Conservation (phyloP, 2,888 invertebrate genomes). For the Himalopsyche kuldschensis region DNA sequence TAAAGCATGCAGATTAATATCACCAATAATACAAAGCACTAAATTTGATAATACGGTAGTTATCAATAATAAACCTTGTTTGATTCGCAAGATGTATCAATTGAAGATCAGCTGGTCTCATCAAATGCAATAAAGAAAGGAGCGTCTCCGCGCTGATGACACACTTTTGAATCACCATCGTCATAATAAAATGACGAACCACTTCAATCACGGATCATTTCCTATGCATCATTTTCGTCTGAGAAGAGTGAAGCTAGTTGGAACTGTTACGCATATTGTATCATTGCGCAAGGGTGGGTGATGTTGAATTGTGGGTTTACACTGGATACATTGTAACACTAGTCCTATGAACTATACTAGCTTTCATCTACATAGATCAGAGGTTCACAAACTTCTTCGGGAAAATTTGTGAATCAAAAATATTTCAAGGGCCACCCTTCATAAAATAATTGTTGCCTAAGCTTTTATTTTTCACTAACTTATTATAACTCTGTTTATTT, state of each 20-base stretch:
- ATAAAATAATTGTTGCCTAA: too few relatives aligned
- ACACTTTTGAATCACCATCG: conserved; percentile 22
- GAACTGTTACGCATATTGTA: background rate
- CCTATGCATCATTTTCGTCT: background rate
- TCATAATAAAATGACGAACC: background rate
- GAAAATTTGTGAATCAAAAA: too few relatives aligned
- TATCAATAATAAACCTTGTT: background rate
- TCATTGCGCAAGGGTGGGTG: background rate
- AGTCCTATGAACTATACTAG: too few relatives aligned
- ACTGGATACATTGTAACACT: background rate
- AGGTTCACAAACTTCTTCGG: too few relatives aligned
- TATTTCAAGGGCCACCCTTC: too few relatives aligned
- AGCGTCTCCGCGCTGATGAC: conserved; percentile 15
- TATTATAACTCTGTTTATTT: too few relatives aligned
- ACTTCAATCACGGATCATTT: background rate
- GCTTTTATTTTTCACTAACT: too few relatives aligned
- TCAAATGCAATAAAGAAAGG: conserved; percentile 12
- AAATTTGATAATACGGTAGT: too few relatives aligned
- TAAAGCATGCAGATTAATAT: too few relatives aligned
- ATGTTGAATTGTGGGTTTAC: background rate
- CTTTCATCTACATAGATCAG: too few relatives aligned
- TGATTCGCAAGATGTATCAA: background rate
- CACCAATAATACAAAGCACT: too few relatives aligned
- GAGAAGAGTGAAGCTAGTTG: background rate
- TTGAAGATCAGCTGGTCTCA: background rate